A percentile compares a stretch with the other conserved stretches of the same genome.
phyloP scores from a whole-genome alignment of 1,140 invertebrate species.

The Drosophila ironensis region DNA sequence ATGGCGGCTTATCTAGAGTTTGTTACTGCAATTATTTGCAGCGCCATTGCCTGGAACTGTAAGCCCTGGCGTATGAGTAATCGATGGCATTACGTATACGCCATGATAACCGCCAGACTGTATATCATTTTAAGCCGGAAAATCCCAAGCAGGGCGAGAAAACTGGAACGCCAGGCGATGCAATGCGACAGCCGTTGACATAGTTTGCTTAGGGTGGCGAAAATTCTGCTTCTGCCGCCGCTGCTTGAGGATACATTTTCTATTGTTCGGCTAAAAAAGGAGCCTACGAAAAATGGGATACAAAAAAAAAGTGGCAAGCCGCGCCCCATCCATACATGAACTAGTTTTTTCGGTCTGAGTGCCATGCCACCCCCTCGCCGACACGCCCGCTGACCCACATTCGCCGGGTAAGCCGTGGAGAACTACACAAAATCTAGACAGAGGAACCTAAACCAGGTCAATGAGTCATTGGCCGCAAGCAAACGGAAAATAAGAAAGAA shows the following conservation, averaged over 20 bases:
- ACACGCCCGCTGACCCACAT: conserved; percentile 66
- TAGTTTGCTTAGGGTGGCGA: conserved; percentile 9
- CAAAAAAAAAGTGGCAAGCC: not conserved
- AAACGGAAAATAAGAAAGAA: not conserved
- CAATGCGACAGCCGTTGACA: conserved; percentile 29
- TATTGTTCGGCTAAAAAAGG: conserved; percentile 18
- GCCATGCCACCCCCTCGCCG: conserved; percentile 6
- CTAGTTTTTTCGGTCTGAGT: conserved; percentile 59
- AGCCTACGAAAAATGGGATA: conserved; percentile 5
- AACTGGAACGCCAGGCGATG: too few species aligned
- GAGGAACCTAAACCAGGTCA: conserved; percentile 58
- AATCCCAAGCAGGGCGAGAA: not conserved
- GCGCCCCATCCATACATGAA: conserved; percentile 35
- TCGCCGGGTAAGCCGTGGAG: conserved; percentile 6
- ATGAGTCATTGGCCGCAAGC: conserved; percentile 69
- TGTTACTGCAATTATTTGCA: conserved; percentile 2
- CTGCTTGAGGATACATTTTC: conserved; percentile 16
- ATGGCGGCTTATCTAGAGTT: conserved; percentile 11
- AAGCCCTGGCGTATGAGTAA: conserved; percentile 28
- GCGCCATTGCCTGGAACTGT: conserved; percentile 8
- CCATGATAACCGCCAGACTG: too few species aligned
- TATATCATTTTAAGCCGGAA: too few species aligned
- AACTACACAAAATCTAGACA: conserved; percentile 26
- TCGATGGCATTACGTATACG: conserved; percentile 28
- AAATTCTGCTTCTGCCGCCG: too few species aligned